A percentile compares a stretch with the other conserved stretches of the same genome.
phyloP scores from a whole-genome alignment of 2,888 invertebrate genomes.

The Hermaeophaga mercurialis region DNA sequence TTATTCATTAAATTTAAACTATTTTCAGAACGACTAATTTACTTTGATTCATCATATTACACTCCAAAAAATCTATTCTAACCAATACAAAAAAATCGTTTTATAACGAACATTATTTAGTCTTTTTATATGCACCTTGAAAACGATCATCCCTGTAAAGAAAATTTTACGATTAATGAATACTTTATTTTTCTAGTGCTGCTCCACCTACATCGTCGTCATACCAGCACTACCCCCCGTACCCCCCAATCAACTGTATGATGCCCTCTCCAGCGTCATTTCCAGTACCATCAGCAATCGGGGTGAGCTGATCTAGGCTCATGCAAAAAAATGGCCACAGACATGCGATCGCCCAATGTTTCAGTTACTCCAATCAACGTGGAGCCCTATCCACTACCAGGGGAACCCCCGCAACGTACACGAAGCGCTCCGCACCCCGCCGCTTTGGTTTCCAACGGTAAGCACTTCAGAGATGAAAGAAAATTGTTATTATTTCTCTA shows the following conservation, averaged over 20 bases:
- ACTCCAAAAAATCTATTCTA: no score
- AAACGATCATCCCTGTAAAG: no score
- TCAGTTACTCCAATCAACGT: constrained; percentile 84
- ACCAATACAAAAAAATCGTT: no score
- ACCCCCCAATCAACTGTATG: constrained; percentile 24
- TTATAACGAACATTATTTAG: no score
- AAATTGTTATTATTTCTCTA: no score
- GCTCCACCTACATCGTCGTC: constrained; percentile 14
- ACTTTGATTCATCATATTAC: no score
- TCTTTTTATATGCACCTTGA: no score
- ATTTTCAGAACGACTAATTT: no score
- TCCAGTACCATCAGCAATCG: constrained; percentile 38
- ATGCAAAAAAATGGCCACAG: constrained; percentile 50
- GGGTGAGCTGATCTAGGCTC: constrained; percentile 53
- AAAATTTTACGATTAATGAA: no score
- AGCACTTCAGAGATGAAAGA: no score
- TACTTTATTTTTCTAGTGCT: constrained; percentile 12
- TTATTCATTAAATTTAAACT: no score
- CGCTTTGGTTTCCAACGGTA: constrained; percentile 42
- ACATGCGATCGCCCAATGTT: constrained; percentile 64
- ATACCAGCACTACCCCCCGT: constrained; percentile 12
- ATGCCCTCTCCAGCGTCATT: constrained; percentile 37
- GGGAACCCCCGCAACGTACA: constrained; percentile 43
- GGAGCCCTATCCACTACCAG: constrained; percentile 47
- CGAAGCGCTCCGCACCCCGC: constrained; percentile 43